Evolutionary conservation across 2,888 invertebrate species (phyloP).

Genomic region (Portevinia maculata): DNA sequence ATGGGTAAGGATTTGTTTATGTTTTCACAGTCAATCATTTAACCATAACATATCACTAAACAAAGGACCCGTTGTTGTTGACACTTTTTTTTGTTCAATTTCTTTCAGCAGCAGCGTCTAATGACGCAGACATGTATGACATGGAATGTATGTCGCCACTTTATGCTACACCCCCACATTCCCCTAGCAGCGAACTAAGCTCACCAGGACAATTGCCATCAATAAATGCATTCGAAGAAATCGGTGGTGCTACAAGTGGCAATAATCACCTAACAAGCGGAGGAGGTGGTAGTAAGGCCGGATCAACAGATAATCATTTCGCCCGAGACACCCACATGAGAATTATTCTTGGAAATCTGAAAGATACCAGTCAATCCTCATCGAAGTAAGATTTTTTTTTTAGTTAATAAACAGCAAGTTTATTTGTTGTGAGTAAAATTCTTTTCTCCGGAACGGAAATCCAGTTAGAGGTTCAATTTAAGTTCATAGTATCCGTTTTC

Average conservation of each 20-base stretch:
- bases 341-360: constrained; percentile 89
- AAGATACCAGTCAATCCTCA: constrained; percentile 81
- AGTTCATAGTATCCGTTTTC: no score
- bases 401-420: neutral
- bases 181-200: constrained; percentile 87
- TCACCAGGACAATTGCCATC: constrained; percentile 83
- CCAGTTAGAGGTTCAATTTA: no score
- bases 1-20: constrained; percentile 77
- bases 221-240: constrained; percentile 82
- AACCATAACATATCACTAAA: neutral
- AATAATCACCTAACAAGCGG: constrained; percentile 62
- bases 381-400: constrained; percentile 78
- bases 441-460: no score
- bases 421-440: no score
- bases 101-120: constrained; percentile 75
- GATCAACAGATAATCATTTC: constrained; percentile 90
- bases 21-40: neutral
- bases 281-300: constrained; percentile 76
- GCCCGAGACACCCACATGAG: constrained; percentile 96
- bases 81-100: constrained; percentile 11
- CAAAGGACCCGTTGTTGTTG: neutral
- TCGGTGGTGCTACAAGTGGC: constrained; percentile 77
- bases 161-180: constrained; percentile 92
- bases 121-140: constrained; percentile 83
- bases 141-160: constrained; percentile 86